Percentiles rank a stretch among this genome's conserved stretches.
These are phyloP conservation scores for Hippocampus barbouri DNA, from an alignment of 2,113 vertebrate genomes.

Conservation along the genomic window DNA sequence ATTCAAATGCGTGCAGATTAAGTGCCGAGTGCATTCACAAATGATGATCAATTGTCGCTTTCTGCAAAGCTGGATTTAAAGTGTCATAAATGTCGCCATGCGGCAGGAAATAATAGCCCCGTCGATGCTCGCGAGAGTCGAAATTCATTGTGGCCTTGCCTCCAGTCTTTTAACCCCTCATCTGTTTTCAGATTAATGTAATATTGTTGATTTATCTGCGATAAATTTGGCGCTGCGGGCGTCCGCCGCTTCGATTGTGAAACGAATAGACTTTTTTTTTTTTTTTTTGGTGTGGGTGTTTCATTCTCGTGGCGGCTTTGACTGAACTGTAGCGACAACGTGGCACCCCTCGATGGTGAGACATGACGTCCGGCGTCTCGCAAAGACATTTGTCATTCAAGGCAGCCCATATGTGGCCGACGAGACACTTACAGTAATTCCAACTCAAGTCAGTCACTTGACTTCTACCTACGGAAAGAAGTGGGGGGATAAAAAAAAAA, in stretches of 20 bases:
- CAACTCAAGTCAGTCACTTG: conserved; percentile 75
- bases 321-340: conserved; percentile 78
- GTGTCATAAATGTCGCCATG: conserved; percentile 72
- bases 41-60: conserved; percentile 75
- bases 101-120: conserved; percentile 82
- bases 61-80: conserved; percentile 75
- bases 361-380: conserved; percentile 87
- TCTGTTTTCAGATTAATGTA: conserved; percentile 91
- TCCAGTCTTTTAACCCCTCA: conserved; percentile 83
- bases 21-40: conserved; percentile 56
- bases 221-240: conserved; percentile 90
- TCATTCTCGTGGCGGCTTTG: conserved; percentile 82
- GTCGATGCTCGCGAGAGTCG: conserved; percentile 75
- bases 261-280: conserved; percentile 88
- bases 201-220: conserved; percentile 98
- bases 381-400: conserved; percentile 85
- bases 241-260: conserved; percentile 76
- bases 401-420: conserved; percentile 88
- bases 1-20: conserved; percentile 37
- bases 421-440: conserved; percentile 84
- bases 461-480: conserved; percentile 62
- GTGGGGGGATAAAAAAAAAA: conserved; percentile 7
- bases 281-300: conserved; percentile 71
- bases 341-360: conserved; percentile 67
- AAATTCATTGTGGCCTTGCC: conserved; percentile 85